Percentiles rank a stretch among this genome's conserved stretches.
Evolutionary conservation across 2,113 vertebrate species (phyloP).

Genomic region (Noctilio leporinus): DNA sequence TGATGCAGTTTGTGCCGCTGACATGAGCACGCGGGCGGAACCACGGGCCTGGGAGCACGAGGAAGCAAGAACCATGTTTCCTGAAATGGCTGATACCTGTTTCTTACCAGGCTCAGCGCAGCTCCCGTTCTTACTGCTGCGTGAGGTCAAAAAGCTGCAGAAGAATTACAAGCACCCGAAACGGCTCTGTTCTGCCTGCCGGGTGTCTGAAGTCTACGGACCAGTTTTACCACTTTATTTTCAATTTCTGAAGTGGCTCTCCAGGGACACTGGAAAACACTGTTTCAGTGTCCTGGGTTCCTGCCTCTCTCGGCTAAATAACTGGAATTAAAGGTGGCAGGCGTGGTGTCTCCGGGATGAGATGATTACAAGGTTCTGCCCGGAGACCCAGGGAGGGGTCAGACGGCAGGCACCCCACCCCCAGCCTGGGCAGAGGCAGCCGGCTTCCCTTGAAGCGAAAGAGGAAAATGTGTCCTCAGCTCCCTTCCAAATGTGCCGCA

Average conservation of each 20-base stretch:
- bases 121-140: not conserved
- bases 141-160: not conserved
- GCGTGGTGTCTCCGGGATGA: not conserved
- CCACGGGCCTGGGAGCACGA: too few relatives aligned
- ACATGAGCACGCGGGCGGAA: too few relatives aligned
- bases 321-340: not conserved
- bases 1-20: too few relatives aligned
- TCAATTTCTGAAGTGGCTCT: slow-evolving; percentile 16
- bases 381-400: not conserved
- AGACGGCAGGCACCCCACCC: not conserved
- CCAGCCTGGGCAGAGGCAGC: not conserved
- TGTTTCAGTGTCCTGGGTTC: not conserved
- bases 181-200: not conserved
- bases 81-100: not conserved
- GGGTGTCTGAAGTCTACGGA: not conserved
- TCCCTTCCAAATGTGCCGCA: not conserved
- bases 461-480: not conserved
- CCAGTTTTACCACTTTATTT: not conserved
- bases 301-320: not conserved
- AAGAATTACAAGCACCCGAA: not conserved
- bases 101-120: accelerated
- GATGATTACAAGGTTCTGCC: not conserved
- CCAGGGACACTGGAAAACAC: not conserved
- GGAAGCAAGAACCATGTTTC: not conserved
- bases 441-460: not conserved